Conservation (phyloP, 2,113 vertebrate genomes). For the Mesoclemmys tuberculata region DNA sequence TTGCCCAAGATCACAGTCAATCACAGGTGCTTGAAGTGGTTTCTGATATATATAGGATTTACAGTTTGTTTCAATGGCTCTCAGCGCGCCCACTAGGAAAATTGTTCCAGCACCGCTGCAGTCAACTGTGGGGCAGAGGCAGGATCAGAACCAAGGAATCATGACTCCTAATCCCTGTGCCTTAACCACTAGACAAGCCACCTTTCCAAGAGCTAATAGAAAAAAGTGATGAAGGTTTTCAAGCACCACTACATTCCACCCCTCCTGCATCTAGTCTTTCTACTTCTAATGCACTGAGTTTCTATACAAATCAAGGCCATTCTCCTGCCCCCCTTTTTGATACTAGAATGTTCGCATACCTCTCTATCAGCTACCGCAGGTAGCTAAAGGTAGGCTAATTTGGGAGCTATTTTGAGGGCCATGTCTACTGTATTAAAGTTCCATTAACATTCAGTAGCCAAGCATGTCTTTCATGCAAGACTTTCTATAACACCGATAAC, state of each 20-base stretch:
- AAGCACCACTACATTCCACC: accelerated
- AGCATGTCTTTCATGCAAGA: neutral
- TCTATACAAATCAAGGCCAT: neutral
- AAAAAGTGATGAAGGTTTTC: neutral
- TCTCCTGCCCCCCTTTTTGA: neutral
- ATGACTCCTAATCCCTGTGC: accelerated
- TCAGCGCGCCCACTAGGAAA: too few relatives aligned
- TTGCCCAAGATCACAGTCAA: neutral
- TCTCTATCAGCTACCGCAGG: neutral
- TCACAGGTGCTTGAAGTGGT: too few relatives aligned
- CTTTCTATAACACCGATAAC: neutral
- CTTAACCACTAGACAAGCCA: neutral
- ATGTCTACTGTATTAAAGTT: neutral
- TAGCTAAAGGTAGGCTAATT: neutral
- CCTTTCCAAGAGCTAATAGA: neutral
- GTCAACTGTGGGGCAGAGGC: neutral
- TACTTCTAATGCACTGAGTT: neutral
- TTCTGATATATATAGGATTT: too few relatives aligned
- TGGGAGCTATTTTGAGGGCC: neutral
- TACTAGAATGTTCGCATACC: neutral
- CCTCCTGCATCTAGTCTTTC: neutral
- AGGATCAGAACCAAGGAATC: neutral
- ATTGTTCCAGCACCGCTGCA: too few relatives aligned
- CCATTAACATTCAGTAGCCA: neutral
- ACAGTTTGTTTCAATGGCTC: too few relatives aligned